Conservation (phyloP, 2,797 vertebrate genomes). For the Remorina albescens region DNA sequence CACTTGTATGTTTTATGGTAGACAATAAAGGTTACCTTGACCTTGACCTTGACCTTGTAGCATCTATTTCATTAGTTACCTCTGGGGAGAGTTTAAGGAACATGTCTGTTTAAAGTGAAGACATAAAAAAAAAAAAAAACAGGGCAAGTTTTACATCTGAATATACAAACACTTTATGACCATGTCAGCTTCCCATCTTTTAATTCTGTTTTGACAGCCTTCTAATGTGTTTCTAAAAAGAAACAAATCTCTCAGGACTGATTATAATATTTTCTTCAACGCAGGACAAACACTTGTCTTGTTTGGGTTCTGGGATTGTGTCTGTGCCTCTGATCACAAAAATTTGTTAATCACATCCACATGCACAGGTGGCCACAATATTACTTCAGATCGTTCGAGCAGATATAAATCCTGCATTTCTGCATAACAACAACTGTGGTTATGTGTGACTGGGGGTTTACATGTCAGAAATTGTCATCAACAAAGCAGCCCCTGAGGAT, state of each 20-base stretch:
- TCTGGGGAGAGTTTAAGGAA: background rate
- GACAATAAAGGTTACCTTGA: too few relatives aligned
- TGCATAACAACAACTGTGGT: slow-evolving; percentile 40
- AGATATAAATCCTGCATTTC: slow-evolving; percentile 19
- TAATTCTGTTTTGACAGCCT: background rate
- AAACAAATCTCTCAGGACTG: background rate
- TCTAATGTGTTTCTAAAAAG: background rate
- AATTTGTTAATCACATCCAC: slow-evolving; percentile 44
- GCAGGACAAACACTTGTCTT: background rate
- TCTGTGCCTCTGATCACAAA: slow-evolving; percentile 26
- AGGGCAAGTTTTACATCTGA: background rate
- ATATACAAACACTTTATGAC: background rate
- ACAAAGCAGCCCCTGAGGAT: slow-evolving; percentile 63
- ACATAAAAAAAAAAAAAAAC: background rate
- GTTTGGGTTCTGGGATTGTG: slow-evolving; percentile 27
- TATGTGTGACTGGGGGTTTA: slow-evolving; percentile 54
- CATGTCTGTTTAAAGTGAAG: background rate
- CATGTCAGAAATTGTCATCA: slow-evolving; percentile 62
- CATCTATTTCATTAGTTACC: background rate
- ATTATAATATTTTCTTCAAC: background rate
- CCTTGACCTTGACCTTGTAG: too few relatives aligned
- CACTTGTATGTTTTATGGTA: too few relatives aligned
- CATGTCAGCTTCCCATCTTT: background rate
- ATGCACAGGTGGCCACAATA: slow-evolving; percentile 4
- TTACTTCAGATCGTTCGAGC: slow-evolving; percentile 15